Conservation (phyloP, 2,888 invertebrate species). For the Diarsia dahlii region DNA sequence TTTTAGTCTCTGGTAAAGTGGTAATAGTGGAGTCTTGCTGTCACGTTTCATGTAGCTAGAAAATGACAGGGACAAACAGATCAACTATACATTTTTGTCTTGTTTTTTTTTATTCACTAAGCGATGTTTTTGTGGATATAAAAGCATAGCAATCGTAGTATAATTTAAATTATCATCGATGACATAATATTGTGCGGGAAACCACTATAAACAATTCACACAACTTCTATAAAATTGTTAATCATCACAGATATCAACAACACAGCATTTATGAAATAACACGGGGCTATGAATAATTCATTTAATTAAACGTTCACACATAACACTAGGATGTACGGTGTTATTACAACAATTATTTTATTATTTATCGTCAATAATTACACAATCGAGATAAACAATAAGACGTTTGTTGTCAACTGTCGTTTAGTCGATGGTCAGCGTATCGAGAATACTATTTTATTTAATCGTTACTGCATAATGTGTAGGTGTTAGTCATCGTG, state of each 20-base stretch:
- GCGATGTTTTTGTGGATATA: neutral
- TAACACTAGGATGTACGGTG: constrained; percentile 57
- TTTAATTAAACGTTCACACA: constrained; percentile 57
- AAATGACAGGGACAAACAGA: neutral
- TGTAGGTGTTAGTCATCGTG: constrained; percentile 44
- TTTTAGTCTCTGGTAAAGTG: constrained; percentile 27
- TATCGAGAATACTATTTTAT: constrained; percentile 42
- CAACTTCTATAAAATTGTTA: constrained; percentile 9
- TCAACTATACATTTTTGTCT: constrained; percentile 1
- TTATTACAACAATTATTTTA: constrained; percentile 69
- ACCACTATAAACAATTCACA: constrained; percentile 24
- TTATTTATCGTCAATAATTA: constrained; percentile 73
- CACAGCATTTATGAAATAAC: constrained; percentile 38
- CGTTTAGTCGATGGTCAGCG: constrained; percentile 30
- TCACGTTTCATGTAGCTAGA: neutral
- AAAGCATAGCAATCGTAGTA: neutral
- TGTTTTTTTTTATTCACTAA: constrained; percentile 1
- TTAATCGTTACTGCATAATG: constrained; percentile 35
- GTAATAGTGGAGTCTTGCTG: constrained; percentile 17
- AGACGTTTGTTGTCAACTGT: constrained; percentile 53
- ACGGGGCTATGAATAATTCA: constrained; percentile 47
- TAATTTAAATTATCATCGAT: constrained; percentile 1
- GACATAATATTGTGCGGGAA: constrained; percentile 18
- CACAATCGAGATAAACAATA: constrained; percentile 33
- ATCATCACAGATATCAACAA: constrained; percentile 24